phyloP scores from a whole-genome alignment of 2,888 invertebrate genomes.

The Himalopsyche kuldschensis region DNA sequence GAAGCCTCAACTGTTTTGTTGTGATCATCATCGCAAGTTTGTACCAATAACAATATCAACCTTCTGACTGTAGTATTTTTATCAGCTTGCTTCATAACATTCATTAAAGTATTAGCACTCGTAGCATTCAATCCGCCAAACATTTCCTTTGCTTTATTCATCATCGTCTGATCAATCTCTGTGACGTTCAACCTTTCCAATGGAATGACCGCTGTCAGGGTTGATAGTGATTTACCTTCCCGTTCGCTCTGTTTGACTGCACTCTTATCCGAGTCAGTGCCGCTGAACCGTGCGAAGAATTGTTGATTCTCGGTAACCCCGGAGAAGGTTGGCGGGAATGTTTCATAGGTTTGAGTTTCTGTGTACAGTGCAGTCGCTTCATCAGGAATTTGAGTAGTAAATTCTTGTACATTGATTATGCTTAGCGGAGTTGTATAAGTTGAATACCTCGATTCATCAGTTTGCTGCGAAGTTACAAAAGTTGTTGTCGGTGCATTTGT shows the following conservation, averaged over 20 bases:
- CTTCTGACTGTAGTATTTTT: conserved; percentile 74
- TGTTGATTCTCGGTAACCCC: conserved; percentile 10
- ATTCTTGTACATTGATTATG: conserved; percentile 16
- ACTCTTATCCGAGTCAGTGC: conserved; percentile 39
- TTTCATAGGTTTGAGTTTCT: conserved; percentile 36
- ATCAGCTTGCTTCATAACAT: conserved; percentile 80
- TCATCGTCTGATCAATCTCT: conserved; percentile 67
- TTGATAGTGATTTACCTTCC: conserved; percentile 50
- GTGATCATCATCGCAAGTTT: conserved; percentile 74
- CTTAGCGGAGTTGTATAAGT: conserved; percentile 28
- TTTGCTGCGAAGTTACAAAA: conserved; percentile 20
- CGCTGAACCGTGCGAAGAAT: conserved; percentile 27
- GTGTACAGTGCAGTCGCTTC: conserved; percentile 34
- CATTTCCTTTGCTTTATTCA: conserved; percentile 73
- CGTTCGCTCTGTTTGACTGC: conserved; percentile 43
- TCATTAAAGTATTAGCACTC: conserved; percentile 72
- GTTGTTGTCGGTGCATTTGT: conserved; percentile 31
- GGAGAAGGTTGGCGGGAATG: conserved; percentile 10
- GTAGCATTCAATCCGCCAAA: conserved; percentile 76
- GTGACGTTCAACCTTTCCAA: conserved; percentile 61
- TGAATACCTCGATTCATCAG: conserved; percentile 25
- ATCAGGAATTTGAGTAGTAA: conserved; percentile 28
- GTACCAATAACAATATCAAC: conserved; percentile 74
- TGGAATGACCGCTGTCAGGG: conserved; percentile 50
- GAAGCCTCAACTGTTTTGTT: conserved; percentile 72